Evolutionary conservation across 2,888 invertebrate genomes (phyloP).

Genomic region (Caradrina clavipalpis): DNA sequence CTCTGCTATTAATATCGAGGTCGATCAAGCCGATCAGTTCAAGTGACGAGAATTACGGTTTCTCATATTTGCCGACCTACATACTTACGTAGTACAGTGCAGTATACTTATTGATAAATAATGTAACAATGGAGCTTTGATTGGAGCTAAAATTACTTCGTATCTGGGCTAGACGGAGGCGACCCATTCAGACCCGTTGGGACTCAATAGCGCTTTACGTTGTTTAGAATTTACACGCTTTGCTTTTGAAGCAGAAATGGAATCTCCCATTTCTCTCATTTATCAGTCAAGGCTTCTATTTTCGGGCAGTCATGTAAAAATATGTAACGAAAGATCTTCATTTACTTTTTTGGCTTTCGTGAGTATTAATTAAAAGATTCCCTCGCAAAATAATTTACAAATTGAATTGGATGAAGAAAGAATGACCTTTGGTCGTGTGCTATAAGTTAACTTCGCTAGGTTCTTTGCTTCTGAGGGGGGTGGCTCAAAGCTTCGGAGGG

Average conservation of each 20-base stretch:
- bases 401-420: background rate
- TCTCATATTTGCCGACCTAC: conserved; percentile 39
- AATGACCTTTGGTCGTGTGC: conserved; percentile 13
- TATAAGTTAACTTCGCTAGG: background rate
- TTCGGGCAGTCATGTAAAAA: no score
- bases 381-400: background rate
- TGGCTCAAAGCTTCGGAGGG: background rate
- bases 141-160: conserved; percentile 47
- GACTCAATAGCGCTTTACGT: conserved; percentile 11
- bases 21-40: conserved; percentile 31
- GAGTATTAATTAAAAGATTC: background rate
- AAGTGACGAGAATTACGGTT: conserved; percentile 55
- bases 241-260: background rate
- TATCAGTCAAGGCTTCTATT: background rate
- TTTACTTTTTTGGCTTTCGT: no score
- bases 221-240: background rate
- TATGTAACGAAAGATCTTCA: no score
- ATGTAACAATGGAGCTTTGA: conserved; percentile 48
- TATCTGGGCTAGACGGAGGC: conserved; percentile 25
- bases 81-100: conserved; percentile 22
- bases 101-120: conserved; percentile 44
- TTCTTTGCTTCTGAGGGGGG: background rate
- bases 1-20: conserved; percentile 46
- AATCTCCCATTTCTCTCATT: background rate
- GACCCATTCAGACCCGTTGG: conserved; percentile 2